Percentiles rank a stretch among this genome's conserved stretches.
Evolutionary conservation across 2,113 vertebrate species (phyloP).

Genomic region (Melanerpes aurifrons): DNA sequence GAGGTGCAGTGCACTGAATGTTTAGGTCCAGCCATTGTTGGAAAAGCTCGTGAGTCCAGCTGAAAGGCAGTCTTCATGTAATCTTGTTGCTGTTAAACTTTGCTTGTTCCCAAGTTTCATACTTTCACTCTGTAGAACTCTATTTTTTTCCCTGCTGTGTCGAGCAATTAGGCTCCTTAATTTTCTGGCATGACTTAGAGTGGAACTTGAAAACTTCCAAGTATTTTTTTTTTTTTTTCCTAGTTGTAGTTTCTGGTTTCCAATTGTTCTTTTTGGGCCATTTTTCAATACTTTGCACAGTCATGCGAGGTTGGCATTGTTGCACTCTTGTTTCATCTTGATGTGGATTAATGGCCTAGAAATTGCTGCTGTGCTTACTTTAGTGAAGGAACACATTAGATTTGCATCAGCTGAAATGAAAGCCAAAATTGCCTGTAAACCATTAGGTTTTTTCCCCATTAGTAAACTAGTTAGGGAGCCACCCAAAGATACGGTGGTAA

Average conservation of each 20-base stretch:
- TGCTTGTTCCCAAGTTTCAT: slow-evolving; percentile 73
- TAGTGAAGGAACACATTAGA: slow-evolving; percentile 46
- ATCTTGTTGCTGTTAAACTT: slow-evolving; percentile 70
- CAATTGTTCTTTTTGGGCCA: slow-evolving; percentile 60
- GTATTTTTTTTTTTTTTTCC: neutral
- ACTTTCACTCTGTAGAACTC: slow-evolving; percentile 68
- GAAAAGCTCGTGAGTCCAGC: slow-evolving; percentile 52
- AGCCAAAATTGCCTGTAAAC: slow-evolving; percentile 12
- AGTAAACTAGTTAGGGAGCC: neutral
- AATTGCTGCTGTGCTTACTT: slow-evolving; percentile 58
- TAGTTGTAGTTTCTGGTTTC: slow-evolving; percentile 67
- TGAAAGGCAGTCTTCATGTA: slow-evolving; percentile 59
- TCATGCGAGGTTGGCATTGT: slow-evolving; percentile 59
- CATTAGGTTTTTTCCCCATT: neutral
- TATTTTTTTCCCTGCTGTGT: slow-evolving; percentile 68
- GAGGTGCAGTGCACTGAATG: slow-evolving; percentile 70
- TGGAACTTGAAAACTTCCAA: slow-evolving; percentile 16
- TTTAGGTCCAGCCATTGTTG: slow-evolving; percentile 55
- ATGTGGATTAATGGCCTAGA: slow-evolving; percentile 71
- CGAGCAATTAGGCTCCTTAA: slow-evolving; percentile 70
- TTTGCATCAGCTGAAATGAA: slow-evolving; percentile 50
- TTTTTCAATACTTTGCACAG: slow-evolving; percentile 68
- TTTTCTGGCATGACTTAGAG: slow-evolving; percentile 66
- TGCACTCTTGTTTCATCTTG: slow-evolving; percentile 65
- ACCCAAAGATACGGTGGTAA: neutral